Base-by-base conservation (phyloP, 2,888 invertebrate species). In the Synergus gifuensis region DNA sequence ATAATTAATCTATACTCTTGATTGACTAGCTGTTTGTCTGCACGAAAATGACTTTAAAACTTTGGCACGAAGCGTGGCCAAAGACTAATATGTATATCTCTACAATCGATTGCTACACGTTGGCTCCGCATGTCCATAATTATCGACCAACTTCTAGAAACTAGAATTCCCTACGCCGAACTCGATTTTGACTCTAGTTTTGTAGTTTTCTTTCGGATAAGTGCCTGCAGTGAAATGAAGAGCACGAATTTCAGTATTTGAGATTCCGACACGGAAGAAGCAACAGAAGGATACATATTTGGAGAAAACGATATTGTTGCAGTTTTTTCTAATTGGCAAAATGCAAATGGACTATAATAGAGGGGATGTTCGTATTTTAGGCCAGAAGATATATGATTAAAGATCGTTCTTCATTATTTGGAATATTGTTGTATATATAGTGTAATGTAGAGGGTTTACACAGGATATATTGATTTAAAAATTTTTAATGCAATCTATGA, bases 1-100 rank as follows among this genome's bases (percentile, higher is more conserved):
- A 81, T 86, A 83, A 89, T 89, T 87, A 87, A 88, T 88, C 85
- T 84, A 83, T 83, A 84, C 81, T 69, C 81, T 69, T n/a, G 79
- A 82, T 80, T 81, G 83, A 80, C 78, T 82, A 78, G 81, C 62
- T 49, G 49, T 67, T 78, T 63, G 78, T 82, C 80, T 78, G 80
- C 82, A 80, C 80, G 82, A 76, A 63, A 67, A 76, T 58, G 46
- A 64, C 12, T 64, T 62, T 63, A 63, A 78, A 62, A 42, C 46
- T 63, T 44, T 69, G 60, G 79, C 84, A 85, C 83, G 81, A 84
- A 81, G 60, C 78, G 83, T 77, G 66, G 64, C 42, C 40, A 58
- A 63, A 76, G 16, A 66, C 62, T 54, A 28, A 28, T 28, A 78
- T 36, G 67, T 78, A 73, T 78, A 46, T 79, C 46, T 66, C 77